Evolutionary conservation across 2,888 invertebrate genomes (phyloP), one percentile per base, ranked within the genome.

Genomic region (Trichopoda pennipes): DNA sequence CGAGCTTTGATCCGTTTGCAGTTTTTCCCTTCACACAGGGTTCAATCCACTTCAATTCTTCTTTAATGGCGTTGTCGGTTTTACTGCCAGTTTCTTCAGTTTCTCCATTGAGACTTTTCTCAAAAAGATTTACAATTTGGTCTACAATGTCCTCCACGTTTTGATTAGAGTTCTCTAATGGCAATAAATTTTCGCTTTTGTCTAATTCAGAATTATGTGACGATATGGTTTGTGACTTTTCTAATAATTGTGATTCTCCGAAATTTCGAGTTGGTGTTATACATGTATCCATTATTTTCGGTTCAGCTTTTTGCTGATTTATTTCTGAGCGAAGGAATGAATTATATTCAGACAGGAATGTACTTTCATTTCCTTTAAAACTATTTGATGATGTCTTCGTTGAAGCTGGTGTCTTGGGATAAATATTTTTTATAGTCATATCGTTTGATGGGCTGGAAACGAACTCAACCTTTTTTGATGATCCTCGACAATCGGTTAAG

Each of bases 21-120:
- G 56, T 56, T 55, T 9, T 58, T 2, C 83, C 85, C n/a, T 80
- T 85, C 2, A 87, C 84, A 44, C 81, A 81, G 1, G 86, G 83
- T 72, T 86, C 86, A 96, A 90, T 76, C 97, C 92, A 79, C 92
- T 90, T 87, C 95, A 93, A 21, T 23, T 58, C 28, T 23, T n/a
- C 42, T 44, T 66, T 49, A 53, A 51, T 63, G n/a, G 53, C 32
- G 2, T 47, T 19, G 14, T 66, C 16, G 17, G 21, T 10, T 53
- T 19, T 23, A 8, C 10, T 0, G 3, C 32, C 32, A 38, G n/a
- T 14, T 19, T 47, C 16, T 8, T 16, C 2, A 3, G n/a, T 42
- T 17, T 75, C 44, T 44, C 21, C 23, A 19, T 47, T 16, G 1
- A 35, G 12, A 49, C 16, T 64, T 10, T 1, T 35, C 2, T 49